phyloP scores from a whole-genome alignment of 2,888 invertebrate genomes.

The Chrysopilus asiliformis region DNA sequence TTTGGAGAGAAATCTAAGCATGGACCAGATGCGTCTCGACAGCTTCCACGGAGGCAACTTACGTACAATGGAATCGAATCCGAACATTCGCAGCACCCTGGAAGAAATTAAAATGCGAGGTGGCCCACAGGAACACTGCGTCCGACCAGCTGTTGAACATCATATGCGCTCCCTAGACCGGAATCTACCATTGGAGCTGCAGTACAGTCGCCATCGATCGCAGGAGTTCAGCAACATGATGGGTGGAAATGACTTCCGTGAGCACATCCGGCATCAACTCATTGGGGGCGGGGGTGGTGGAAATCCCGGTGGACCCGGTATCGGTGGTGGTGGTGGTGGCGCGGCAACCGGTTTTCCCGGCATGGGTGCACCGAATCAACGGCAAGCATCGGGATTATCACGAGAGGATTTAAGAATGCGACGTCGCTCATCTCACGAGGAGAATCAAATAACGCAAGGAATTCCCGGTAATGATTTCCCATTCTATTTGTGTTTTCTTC shows the following conservation, averaged over 20 bases:
- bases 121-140: slow-evolving; percentile 15
- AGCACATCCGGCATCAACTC: slow-evolving; percentile 33
- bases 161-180: slow-evolving; percentile 37
- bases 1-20: slow-evolving; percentile 29
- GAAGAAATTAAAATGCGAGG: slow-evolving; percentile 15
- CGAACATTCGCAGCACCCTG: slow-evolving; percentile 14
- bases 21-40: slow-evolving; percentile 22
- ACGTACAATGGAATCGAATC: slow-evolving; percentile 18
- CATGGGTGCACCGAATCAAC: slow-evolving; percentile 2
- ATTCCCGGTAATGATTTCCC: slow-evolving; percentile 25
- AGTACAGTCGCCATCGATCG: slow-evolving; percentile 34
- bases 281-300: slow-evolving; percentile 21
- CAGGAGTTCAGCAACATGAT: slow-evolving; percentile 16
- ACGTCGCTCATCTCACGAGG: slow-evolving; percentile 36
- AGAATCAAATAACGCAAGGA: slow-evolving; percentile 30
- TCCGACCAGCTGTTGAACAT: slow-evolving; percentile 29
- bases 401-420: slow-evolving; percentile 35
- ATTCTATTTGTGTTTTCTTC: neutral
- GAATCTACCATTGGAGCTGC: slow-evolving; percentile 33
- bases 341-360: slow-evolving; percentile 12
- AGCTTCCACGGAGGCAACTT: slow-evolving; percentile 12
- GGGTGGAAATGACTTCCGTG: slow-evolving; percentile 30
- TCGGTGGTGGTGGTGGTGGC: slow-evolving; percentile 21
- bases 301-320: slow-evolving; percentile 15
- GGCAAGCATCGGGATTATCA: slow-evolving; percentile 23